Evolutionary conservation across 2,888 invertebrate species (phyloP).

Genomic region (Gasteruption jaculator): DNA sequence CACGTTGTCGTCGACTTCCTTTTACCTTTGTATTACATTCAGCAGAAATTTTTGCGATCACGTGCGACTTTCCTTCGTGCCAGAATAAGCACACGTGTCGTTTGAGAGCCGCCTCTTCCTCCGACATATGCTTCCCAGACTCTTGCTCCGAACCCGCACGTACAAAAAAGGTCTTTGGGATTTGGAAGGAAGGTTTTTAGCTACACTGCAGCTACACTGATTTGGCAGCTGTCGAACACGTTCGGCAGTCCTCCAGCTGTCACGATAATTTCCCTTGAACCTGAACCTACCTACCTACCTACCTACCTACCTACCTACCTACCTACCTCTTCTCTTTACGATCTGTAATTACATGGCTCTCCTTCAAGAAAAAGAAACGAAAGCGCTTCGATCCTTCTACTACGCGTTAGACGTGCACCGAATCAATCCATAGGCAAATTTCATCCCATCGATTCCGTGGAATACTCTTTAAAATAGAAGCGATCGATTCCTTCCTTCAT

Average conservation of each 20-base stretch:
- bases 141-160: slow-evolving; percentile 18
- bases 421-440: no score
- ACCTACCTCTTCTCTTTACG: slow-evolving; percentile 6
- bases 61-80: slow-evolving; percentile 3
- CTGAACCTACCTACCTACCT: slow-evolving; percentile 7
- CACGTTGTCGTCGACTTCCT: no score
- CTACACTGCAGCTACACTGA: slow-evolving; percentile 33
- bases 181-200: slow-evolving; percentile 16
- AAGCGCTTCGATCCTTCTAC: not conserved
- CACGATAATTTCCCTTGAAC: slow-evolving; percentile 28
- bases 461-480: no score
- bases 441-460: no score
- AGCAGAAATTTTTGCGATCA: slow-evolving; percentile 10
- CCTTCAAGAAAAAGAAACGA: no score
- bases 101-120: slow-evolving; percentile 20
- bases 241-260: slow-evolving; percentile 34
- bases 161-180: slow-evolving; percentile 3
- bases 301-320: slow-evolving; percentile 15
- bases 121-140: slow-evolving; percentile 29
- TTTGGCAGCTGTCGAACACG: slow-evolving; percentile 45
- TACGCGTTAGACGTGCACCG: no score
- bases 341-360: slow-evolving; percentile 26
- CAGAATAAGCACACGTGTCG: slow-evolving; percentile 21
- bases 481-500: no score
- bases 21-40: no score